Evolutionary conservation across 2,113 vertebrate genomes (phyloP), one percentile per base, ranked within the genome.

Genomic region (Numenius arquata): DNA sequence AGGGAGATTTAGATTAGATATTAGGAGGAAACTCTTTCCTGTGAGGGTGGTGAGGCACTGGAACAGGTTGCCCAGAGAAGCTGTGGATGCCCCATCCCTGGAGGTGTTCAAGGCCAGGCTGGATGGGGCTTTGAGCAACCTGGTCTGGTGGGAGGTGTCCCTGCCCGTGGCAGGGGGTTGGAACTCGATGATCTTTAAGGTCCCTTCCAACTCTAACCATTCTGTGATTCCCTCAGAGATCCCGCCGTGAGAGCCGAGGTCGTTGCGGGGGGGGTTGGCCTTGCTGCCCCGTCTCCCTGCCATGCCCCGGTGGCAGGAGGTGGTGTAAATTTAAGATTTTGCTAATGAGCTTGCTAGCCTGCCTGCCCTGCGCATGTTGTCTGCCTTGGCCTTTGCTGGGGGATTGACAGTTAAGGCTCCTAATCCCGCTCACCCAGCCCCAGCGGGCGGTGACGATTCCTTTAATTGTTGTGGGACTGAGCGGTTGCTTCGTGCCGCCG

Each of bases 401-500:
- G 47, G 62, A 53, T 45, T 27, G 79, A 8, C 38, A 29, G 84
- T 17, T 21, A 21, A 5, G 22, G 63, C 41, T 36, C 2, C 4
- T 76, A 20, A 71, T 56, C 74, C 62, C 58, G 50, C 90, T 79
- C 32, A 21, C 50, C 29, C 7, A 15, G 59, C 63, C 38, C 17
- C 34, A 10, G 68, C 91, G n/a, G 65, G 75, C 10, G 0, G 32
- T 34, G 34, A 21, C 5, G 2, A 20, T 36, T 65, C 56, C 68
- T 70, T 8, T 7, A 32, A 2, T 14, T 15, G 50, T 3, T 41
- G 34, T 9, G 17, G 32, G n/a, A 12, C 3, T 2, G 41, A 75
- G 45, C 32, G 18, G 26, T 30, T 34, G 27, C 34, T 47, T 45
- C 21, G 15, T 19, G 3, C 34, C 12, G 0, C 36, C 0, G 12